Percentiles rank a stretch among this genome's conserved stretches.
phyloP scores from a whole-genome alignment of 2,113 vertebrate species.

The Calidris pygmaea region DNA sequence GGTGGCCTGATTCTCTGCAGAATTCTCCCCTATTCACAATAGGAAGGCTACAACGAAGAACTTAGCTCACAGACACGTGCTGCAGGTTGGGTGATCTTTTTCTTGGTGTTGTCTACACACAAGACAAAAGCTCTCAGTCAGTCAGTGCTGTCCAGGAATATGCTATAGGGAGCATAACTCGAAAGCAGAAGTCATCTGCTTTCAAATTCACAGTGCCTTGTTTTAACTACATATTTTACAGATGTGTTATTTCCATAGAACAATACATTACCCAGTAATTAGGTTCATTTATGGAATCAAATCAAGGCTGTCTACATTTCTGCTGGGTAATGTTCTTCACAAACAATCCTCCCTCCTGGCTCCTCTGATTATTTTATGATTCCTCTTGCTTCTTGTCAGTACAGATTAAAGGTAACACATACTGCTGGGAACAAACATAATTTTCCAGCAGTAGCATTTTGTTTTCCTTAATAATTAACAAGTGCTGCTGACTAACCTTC shows the following conservation, averaged over 20 bases:
- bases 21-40: neutral
- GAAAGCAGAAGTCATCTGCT: neutral
- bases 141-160: neutral
- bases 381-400: constrained; percentile 72
- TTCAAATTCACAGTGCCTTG: neutral
- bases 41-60: neutral
- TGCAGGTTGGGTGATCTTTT: neutral
- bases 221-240: neutral
- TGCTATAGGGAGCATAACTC: neutral
- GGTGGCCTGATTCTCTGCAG: neutral
- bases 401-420: constrained; percentile 75
- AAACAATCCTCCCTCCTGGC: constrained; percentile 60
- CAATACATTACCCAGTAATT: constrained; percentile 50
- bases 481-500: constrained; percentile 70
- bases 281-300: constrained; percentile 62
- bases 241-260: constrained; percentile 13
- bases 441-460: constrained; percentile 77
- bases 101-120: neutral
- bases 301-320: constrained; percentile 68
- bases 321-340: constrained; percentile 59
- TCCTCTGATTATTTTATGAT: constrained; percentile 70
- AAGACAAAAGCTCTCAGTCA: neutral
- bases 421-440: constrained; percentile 76
- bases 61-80: neutral
- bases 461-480: constrained; percentile 83